Evolutionary conservation across 2,113 vertebrate species (phyloP).

Genomic region (Dascyllus trimaculatus): DNA sequence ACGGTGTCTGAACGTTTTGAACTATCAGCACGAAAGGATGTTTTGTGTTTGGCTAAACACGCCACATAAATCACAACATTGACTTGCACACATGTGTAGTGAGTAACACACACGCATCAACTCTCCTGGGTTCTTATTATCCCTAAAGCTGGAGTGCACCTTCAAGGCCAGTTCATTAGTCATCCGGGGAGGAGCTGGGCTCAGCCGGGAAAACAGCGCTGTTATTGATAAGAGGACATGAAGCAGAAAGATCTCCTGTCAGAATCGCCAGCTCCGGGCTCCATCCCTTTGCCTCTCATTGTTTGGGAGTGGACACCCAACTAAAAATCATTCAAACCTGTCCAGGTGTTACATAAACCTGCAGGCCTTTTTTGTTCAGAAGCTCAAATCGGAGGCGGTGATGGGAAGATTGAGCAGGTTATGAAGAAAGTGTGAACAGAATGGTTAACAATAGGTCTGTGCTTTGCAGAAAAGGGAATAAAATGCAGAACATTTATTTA

Average conservation of each 20-base stretch:
- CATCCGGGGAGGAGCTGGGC: slow-evolving; percentile 51
- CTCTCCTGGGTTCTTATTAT: slow-evolving; percentile 74
- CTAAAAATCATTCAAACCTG: slow-evolving; percentile 45
- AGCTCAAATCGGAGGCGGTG: slow-evolving; percentile 15
- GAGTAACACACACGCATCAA: slow-evolving; percentile 11
- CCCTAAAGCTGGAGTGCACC: slow-evolving; percentile 58
- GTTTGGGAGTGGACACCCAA: slow-evolving; percentile 31
- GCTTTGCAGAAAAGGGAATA: neutral
- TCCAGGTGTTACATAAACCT: slow-evolving; percentile 37
- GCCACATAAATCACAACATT: slow-evolving; percentile 11
- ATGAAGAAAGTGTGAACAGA: slow-evolving; percentile 1
- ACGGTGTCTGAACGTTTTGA: neutral
- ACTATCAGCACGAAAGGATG: neutral
- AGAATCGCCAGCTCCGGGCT: slow-evolving; percentile 33
- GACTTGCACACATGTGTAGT: neutral
- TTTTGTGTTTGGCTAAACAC: slow-evolving; percentile 8
- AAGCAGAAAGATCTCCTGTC: slow-evolving; percentile 69
- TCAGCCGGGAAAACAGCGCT: slow-evolving; percentile 50
- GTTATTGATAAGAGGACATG: slow-evolving; percentile 58
- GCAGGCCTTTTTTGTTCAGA: neutral
- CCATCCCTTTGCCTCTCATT: slow-evolving; percentile 8
- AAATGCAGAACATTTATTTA: neutral
- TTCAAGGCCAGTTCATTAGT: slow-evolving; percentile 72
- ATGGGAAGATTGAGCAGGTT: neutral
- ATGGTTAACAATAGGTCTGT: neutral